Base-by-base conservation (phyloP, 1,140 invertebrate genomes). In the Lithobius niger region DNA sequence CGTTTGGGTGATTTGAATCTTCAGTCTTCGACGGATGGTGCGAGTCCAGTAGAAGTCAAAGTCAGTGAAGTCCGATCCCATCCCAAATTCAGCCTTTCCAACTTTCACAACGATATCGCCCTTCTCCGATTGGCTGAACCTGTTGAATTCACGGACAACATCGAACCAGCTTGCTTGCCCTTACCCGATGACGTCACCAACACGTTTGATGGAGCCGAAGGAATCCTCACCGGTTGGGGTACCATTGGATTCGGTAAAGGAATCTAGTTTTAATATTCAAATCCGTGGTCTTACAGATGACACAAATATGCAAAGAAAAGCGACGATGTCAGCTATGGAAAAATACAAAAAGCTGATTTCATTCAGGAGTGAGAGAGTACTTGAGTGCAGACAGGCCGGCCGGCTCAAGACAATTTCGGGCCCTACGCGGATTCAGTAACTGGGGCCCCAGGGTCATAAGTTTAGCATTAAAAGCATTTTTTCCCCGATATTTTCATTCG, bases 51-150 rank as follows among this genome's bases (percentile, higher is more conserved):
- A 3, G 73, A 80, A 59, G 71, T 76, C n/a, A 56, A 62, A 21
- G 67, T 77, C 0, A 65, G 60, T 3, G 61, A 65, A 49, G 64
- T 78, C 3, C 67, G 69, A 19, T 63, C 68, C 15, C 81, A 83
- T 62, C 59, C 71, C 1, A 59, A 67, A 26, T 83, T 79, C 61
- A 73, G 80, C 64, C 70, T 71, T 18, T 73, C 67, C 0, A 52
- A 77, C 3, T 78, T 77, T 57, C 73, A 76, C 54, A 78, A 84
- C 61, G 83, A 86, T 62, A 79, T 85, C 45, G 80, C 79, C 0
- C 65, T 86, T 4, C 68, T 86, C 24, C 65, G 73, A 44, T 60
- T 82, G n/a, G 65, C 76, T 13, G 59, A 59, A 18, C 67, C 71
- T 1, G 73, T 73, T 4, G n/a, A 67, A 24, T 72, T 76, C 24